A percentile compares a stretch with the other conserved stretches of the same genome.
Evolutionary conservation across 2,888 invertebrate species (phyloP).

Genomic region (Stenotaenia linearis): DNA sequence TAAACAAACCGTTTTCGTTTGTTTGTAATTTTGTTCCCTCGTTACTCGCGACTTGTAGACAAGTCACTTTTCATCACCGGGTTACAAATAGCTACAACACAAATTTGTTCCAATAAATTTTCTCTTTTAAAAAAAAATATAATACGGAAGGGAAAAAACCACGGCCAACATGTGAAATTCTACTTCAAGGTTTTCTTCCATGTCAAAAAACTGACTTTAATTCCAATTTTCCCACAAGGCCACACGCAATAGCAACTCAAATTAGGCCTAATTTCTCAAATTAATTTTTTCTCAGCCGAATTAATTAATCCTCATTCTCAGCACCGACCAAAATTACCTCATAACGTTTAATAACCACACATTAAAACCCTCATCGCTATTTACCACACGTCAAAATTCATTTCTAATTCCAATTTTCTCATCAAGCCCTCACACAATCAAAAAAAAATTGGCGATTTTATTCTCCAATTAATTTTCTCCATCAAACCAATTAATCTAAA

Average conservation of each 20-base stretch:
- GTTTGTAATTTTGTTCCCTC: neutral
- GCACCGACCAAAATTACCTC: neutral
- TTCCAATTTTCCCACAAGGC: slow-evolving; percentile 5
- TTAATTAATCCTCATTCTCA: slow-evolving; percentile 1
- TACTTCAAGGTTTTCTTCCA: neutral
- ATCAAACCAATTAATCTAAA: slow-evolving; percentile 1
- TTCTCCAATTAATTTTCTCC: neutral
- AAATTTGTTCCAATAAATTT: neutral
- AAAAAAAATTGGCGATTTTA: neutral
- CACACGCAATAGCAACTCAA: neutral
- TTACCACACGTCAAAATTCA: slow-evolving; percentile 2
- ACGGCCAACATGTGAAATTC: neutral
- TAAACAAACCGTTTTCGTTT: neutral
- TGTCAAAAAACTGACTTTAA: neutral
- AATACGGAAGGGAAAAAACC: neutral
- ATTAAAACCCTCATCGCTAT: neutral
- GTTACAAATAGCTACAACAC: neutral
- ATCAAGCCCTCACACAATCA: neutral
- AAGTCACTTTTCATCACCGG: neutral
- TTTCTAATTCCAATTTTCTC: neutral
- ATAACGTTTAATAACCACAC: neutral
- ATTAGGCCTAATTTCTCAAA: slow-evolving; percentile 1
- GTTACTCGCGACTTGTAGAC: neutral
- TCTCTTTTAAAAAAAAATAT: neutral
- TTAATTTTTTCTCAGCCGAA: neutral